Conservation (phyloP, 2,113 vertebrate genomes). For the Aramus guarauna region DNA sequence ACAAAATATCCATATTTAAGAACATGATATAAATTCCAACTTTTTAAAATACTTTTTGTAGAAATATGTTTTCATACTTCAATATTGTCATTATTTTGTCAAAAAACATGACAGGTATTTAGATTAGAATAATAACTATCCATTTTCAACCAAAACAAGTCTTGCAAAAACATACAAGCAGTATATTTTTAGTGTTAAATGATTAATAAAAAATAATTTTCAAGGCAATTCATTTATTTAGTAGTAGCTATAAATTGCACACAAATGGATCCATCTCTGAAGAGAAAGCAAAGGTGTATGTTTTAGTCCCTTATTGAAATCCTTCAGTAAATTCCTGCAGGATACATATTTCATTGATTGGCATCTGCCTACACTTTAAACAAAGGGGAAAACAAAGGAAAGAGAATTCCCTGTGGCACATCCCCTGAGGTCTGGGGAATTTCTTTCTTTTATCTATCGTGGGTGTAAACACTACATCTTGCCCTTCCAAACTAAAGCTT, state of each 20-base stretch:
- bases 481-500: slow-evolving; percentile 36
- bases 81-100: background rate
- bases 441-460: slow-evolving; percentile 65
- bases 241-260: background rate
- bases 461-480: slow-evolving; percentile 40
- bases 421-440: background rate
- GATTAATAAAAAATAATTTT: background rate
- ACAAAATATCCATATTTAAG: background rate
- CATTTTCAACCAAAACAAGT: background rate
- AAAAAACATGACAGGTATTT: background rate
- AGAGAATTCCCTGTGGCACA: background rate
- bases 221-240: background rate
- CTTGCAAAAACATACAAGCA: background rate
- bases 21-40: background rate
- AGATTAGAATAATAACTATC: background rate
- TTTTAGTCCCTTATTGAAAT: background rate
- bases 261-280: background rate
- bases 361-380: slow-evolving; percentile 11
- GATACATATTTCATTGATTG: slow-evolving; percentile 40
- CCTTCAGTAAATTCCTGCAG: background rate
- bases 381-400: background rate
- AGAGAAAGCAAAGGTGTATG: background rate
- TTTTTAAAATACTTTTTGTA: background rate
- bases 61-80: background rate
- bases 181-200: background rate